Conservation (phyloP, 2,888 invertebrate species). For the Dione vanillae region DNA sequence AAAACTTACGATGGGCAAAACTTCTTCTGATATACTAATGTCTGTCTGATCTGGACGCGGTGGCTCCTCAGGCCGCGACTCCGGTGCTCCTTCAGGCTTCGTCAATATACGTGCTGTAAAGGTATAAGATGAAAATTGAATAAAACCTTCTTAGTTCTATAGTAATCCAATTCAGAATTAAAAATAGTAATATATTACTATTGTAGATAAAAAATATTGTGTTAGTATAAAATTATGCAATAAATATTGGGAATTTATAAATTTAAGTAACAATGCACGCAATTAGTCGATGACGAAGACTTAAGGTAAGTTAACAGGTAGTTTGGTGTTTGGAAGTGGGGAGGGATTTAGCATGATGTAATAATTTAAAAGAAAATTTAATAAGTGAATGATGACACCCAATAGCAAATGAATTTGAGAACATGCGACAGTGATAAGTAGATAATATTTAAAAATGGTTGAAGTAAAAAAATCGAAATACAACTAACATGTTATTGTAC, state of each 20-base stretch:
- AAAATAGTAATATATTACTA: neutral
- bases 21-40: constrained; percentile 76
- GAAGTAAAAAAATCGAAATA: neutral
- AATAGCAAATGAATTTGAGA: constrained; percentile 22
- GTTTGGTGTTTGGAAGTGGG: constrained; percentile 32
- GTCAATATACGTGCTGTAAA: constrained; percentile 68
- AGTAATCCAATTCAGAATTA: neutral
- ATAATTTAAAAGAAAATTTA: constrained; percentile 13
- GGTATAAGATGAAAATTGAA: constrained; percentile 1
- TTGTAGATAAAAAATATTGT: neutral
- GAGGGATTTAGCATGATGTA: constrained; percentile 37
- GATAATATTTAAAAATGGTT: constrained; percentile 20
- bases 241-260: neutral
- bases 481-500: constrained; percentile 17
- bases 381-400: constrained; percentile 26
- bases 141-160: neutral
- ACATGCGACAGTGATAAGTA: constrained; percentile 30
- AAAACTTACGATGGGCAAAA: constrained; percentile 67
- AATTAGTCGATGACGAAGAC: constrained; percentile 20
- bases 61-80: constrained; percentile 67
- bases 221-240: neutral
- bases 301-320: neutral
- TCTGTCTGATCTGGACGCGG: constrained; percentile 69
- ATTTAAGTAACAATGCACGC: neutral
- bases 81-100: constrained; percentile 61